These are phyloP conservation scores for Kryptolebias marmoratus DNA, from an alignment of 2,113 vertebrate species.

Conservation along the genomic window DNA sequence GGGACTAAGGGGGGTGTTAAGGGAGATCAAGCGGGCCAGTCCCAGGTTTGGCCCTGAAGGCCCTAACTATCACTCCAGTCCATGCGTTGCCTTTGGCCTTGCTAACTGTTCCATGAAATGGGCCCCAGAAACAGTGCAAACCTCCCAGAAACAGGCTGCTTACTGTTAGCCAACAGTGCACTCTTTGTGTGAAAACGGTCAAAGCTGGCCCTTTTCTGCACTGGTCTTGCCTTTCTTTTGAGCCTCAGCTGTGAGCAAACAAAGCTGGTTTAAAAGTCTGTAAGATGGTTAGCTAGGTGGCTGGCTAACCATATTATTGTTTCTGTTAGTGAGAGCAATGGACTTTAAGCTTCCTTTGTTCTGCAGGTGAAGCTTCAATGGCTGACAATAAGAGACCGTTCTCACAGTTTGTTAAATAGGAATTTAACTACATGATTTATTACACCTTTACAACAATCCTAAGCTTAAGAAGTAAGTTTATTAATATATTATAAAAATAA, in stretches of 20 bases:
- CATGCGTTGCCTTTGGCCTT: slow-evolving; percentile 84
- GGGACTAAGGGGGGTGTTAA: slow-evolving; percentile 62
- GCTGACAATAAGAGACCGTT: slow-evolving; percentile 45
- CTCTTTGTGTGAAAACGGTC: slow-evolving; percentile 83
- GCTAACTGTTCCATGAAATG: slow-evolving; percentile 88
- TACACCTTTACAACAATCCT: not conserved
- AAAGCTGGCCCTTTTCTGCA: slow-evolving; percentile 80
- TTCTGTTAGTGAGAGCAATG: slow-evolving; percentile 64
- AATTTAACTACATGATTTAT: not conserved
- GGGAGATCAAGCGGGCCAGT: slow-evolving; percentile 59
- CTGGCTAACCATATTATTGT: slow-evolving; percentile 60
- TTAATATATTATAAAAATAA: not conserved
- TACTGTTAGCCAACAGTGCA: slow-evolving; percentile 88
- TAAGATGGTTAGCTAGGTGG: slow-evolving; percentile 69
- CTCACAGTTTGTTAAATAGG: not conserved
- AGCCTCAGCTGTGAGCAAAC: slow-evolving; percentile 73
- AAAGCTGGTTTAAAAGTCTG: slow-evolving; percentile 75
- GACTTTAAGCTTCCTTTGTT: slow-evolving; percentile 59
- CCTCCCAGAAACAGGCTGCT: slow-evolving; percentile 81
- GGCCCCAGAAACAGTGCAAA: slow-evolving; percentile 82
- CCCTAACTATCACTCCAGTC: slow-evolving; percentile 82
- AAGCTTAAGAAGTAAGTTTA: not conserved
- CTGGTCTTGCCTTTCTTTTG: slow-evolving; percentile 75
- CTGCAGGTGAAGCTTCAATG: slow-evolving; percentile 68
- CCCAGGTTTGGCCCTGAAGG: slow-evolving; percentile 73